Conservation (phyloP, 37 sponge, comb jelly and placozoan species). For the Geodia barretti region DNA sequence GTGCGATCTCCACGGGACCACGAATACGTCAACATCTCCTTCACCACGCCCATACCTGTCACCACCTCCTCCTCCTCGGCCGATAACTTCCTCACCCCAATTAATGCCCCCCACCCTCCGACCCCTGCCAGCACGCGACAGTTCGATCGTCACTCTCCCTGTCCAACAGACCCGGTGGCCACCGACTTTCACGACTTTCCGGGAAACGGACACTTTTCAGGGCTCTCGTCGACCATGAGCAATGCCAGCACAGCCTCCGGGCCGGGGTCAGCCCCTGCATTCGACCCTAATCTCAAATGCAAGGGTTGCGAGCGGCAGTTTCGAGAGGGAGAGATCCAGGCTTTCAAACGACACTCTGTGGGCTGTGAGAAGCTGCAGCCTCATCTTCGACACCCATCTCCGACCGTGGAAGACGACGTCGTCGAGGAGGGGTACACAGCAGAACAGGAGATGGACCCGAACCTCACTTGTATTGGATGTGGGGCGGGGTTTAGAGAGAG, state of each 20-base stretch:
- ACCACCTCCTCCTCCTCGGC: not conserved
- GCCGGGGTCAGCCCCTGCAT: not conserved
- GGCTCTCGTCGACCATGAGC: not conserved
- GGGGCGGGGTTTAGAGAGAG: not conserved
- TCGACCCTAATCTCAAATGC: not conserved
- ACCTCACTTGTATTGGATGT: not conserved
- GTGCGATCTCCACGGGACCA: too few species aligned
- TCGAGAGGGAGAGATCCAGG: not conserved
- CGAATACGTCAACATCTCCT: not conserved
- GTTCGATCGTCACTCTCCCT: not conserved
- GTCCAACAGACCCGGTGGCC: not conserved
- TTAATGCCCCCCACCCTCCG: not conserved
- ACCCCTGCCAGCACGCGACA: too few species aligned
- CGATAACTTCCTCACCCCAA: not conserved
- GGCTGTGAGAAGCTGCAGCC: not conserved
- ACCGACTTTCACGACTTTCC: not conserved
- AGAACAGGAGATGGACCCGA: not conserved
- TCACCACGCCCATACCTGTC: too few species aligned
- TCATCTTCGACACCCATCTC: not conserved
- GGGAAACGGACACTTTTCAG: not conserved
- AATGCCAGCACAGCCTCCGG: not conserved
- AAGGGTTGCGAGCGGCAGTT: not conserved
- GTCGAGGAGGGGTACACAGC: not conserved
- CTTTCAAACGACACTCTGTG: not conserved
- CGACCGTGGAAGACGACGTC: not conserved